phyloP scores from a whole-genome alignment of 2,797 vertebrate genomes.

The Acrossocheilus fasciatus region DNA sequence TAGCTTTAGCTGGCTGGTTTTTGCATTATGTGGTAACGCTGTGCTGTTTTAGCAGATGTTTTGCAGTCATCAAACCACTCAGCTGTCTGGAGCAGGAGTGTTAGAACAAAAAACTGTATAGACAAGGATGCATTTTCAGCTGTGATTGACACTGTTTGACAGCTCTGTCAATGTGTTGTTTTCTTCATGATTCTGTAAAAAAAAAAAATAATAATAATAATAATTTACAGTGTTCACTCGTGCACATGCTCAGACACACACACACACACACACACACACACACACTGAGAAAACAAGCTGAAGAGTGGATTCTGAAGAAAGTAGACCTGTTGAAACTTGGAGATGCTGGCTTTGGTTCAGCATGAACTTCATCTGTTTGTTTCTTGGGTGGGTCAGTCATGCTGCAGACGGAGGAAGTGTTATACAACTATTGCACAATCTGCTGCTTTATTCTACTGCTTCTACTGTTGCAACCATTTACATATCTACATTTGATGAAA shows the following conservation, averaged over 20 bases:
- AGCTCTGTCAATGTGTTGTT: background rate
- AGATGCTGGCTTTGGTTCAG: background rate
- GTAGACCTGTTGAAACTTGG: background rate
- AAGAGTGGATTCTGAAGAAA: background rate
- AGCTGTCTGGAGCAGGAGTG: background rate
- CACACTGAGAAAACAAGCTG: background rate
- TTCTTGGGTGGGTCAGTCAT: background rate
- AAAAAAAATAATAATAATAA: no score
- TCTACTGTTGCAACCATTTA: background rate
- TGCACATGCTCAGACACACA: background rate
- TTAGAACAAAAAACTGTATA: background rate
- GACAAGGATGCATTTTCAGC: background rate
- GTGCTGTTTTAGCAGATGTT: constrained; percentile 8
- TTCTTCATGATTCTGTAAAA: background rate
- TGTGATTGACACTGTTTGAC: constrained; percentile 2
- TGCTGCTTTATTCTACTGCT: background rate
- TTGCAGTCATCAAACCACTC: no score
- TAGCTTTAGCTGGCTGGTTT: background rate
- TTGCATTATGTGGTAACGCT: background rate
- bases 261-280: background rate
- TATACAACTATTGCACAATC: background rate
- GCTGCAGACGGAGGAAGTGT: constrained; percentile 4
- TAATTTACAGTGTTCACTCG: background rate
- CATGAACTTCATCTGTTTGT: background rate
- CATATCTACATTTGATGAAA: background rate